A percentile compares a stretch with the other conserved stretches of the same genome.
Conservation (phyloP, 2,113 vertebrate species). For the Prunella fulvescens region DNA sequence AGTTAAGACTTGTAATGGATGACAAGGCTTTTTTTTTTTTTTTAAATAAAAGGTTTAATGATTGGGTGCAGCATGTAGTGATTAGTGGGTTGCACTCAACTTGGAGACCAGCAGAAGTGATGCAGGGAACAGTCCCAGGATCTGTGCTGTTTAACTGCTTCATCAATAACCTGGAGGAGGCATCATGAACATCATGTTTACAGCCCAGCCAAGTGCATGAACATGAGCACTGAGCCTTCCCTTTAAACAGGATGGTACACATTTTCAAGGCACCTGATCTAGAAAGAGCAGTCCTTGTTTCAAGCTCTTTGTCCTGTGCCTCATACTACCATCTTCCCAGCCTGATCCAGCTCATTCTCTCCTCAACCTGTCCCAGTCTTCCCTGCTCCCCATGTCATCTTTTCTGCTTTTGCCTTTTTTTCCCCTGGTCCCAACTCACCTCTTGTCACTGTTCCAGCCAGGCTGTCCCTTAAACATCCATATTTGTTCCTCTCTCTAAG, state of each 20-base stretch:
- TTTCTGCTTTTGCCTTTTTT: background rate
- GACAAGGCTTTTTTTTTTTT: background rate
- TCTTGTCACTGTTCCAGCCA: background rate
- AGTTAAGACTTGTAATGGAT: background rate
- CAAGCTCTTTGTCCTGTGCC: background rate
- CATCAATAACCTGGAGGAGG: background rate
- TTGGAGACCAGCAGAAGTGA: background rate
- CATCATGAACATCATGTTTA: background rate
- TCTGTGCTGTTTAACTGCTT: background rate
- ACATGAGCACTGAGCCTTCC: background rate
- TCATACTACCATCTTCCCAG: background rate
- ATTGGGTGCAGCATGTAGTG: background rate
- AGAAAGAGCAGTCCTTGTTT: background rate
- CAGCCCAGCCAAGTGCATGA: background rate
- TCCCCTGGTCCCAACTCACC: accelerated
- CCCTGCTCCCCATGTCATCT: background rate
- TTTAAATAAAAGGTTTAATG: too few species aligned
- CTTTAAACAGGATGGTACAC: background rate
- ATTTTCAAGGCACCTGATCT: background rate
- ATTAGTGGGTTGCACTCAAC: background rate
- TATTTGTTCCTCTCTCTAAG: background rate
- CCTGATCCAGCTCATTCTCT: background rate
- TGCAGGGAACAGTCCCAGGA: background rate
- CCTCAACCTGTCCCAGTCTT: background rate
- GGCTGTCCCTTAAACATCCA: background rate